Conservation (phyloP, 2,888 invertebrate genomes). For the Drosophila hamatofila region DNA sequence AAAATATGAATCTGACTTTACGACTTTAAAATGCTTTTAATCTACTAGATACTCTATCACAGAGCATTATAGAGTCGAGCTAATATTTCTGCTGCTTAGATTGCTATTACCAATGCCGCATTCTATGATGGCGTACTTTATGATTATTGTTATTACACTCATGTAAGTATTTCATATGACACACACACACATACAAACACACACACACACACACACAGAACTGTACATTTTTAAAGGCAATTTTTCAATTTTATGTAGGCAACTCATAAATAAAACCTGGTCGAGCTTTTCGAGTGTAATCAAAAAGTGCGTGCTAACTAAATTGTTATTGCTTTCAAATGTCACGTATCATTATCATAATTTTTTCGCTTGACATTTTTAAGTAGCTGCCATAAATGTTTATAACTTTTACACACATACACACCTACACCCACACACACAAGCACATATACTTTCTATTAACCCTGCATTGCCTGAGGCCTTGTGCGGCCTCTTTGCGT, state of each 20-base stretch:
- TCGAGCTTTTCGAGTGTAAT: slow-evolving; percentile 53
- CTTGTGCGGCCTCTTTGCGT: slow-evolving; percentile 54
- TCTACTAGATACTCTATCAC: neutral
- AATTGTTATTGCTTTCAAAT: slow-evolving; percentile 82
- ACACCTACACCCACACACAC: slow-evolving; percentile 23
- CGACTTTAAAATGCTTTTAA: neutral
- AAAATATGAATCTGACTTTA: neutral
- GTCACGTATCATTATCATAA: slow-evolving; percentile 81
- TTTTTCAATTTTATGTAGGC: slow-evolving; percentile 72
- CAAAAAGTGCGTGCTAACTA: slow-evolving; percentile 79
- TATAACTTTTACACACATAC: slow-evolving; percentile 67
- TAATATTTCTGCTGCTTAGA: neutral
- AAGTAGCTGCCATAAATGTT: slow-evolving; percentile 81
- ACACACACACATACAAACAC: slow-evolving; percentile 6
- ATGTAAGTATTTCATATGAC: slow-evolving; percentile 50
- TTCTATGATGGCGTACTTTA: slow-evolving; percentile 54
- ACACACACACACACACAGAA: slow-evolving; percentile 4
- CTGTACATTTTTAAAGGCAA: slow-evolving; percentile 55
- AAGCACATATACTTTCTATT: slow-evolving; percentile 60
- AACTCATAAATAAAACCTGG: slow-evolving; percentile 69
- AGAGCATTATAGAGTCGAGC: slow-evolving; percentile 17
- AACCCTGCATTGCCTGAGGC: slow-evolving; percentile 52
- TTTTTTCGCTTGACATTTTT: slow-evolving; percentile 79
- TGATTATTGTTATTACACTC: slow-evolving; percentile 70
- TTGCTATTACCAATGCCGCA: slow-evolving; percentile 29